phyloP scores from a whole-genome alignment of 2,888 invertebrate genomes.

The Oxyscelio sp. region DNA sequence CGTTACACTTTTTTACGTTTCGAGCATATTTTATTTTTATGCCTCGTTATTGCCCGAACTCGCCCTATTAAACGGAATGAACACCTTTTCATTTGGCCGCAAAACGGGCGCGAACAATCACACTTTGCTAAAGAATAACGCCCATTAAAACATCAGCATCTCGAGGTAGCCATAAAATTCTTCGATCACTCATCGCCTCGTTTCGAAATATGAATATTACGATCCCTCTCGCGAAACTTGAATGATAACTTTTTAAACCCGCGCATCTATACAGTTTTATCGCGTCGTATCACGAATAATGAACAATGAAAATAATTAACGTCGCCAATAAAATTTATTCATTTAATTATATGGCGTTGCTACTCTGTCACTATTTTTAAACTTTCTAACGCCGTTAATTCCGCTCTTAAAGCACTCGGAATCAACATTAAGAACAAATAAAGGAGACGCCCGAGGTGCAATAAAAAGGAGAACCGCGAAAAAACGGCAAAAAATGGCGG shows the following conservation, averaged over 20 bases:
- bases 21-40: no score
- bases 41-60: no score
- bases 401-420: no score
- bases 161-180: slow-evolving; percentile 33
- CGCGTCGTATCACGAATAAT: slow-evolving; percentile 31
- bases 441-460: no score
- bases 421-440: no score
- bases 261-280: background rate
- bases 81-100: background rate
- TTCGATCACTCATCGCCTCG: slow-evolving; percentile 6
- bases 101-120: background rate
- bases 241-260: slow-evolving; percentile 35
- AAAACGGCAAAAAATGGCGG: no score
- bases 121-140: slow-evolving; percentile 2
- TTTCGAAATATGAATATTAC: slow-evolving; percentile 48
- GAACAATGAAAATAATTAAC: slow-evolving; percentile 35
- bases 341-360: background rate
- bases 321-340: slow-evolving; percentile 1
- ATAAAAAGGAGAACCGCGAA: no score
- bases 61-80: slow-evolving; percentile 27
- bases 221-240: slow-evolving; percentile 14
- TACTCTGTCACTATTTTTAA: slow-evolving; percentile 1
- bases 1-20: no score
- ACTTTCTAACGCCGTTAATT: no score
- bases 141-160: slow-evolving; percentile 36